Evolutionary conservation across 2,797 vertebrate species (phyloP).

Genomic region (Okamejei kenojei): DNA sequence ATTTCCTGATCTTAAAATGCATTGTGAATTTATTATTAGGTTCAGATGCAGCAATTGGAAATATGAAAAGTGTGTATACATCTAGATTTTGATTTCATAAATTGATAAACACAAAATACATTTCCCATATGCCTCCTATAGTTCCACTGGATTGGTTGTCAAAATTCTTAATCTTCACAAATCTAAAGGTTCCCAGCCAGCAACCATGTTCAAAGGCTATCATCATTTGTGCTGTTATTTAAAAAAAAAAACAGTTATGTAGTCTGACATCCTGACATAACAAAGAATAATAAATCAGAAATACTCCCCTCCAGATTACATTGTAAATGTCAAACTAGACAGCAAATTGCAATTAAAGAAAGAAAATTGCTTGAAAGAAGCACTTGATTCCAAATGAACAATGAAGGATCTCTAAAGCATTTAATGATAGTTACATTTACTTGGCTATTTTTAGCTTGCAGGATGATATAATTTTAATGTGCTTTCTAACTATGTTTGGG

Average conservation of each 20-base stretch:
- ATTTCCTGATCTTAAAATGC: neutral
- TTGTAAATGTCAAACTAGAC: constrained; percentile 90
- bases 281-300: constrained; percentile 92
- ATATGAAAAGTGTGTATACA: constrained; percentile 1
- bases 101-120: constrained; percentile 33
- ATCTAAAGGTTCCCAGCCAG: constrained; percentile 79
- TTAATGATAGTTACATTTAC: constrained; percentile 86
- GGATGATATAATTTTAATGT: constrained; percentile 37
- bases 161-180: constrained; percentile 82
- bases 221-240: constrained; percentile 90
- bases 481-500: constrained; percentile 35
- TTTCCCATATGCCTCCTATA: constrained; percentile 45
- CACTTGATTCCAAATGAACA: constrained; percentile 87
- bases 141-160: constrained; percentile 75
- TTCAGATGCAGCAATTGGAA: neutral
- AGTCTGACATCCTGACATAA: constrained; percentile 80
- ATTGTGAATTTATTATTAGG: neutral
- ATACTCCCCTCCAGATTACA: constrained; percentile 85
- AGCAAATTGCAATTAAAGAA: constrained; percentile 97
- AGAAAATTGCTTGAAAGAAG: constrained; percentile 92
- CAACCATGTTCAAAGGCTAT: constrained; percentile 87
- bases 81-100: constrained; percentile 38
- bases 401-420: constrained; percentile 85
- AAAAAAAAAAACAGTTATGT: constrained; percentile 81
- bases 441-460: constrained; percentile 46